Base-by-base conservation (phyloP, 30 jellyfish, hydroid and myxozoan genomes). In the Pelagia noctiluca region DNA sequence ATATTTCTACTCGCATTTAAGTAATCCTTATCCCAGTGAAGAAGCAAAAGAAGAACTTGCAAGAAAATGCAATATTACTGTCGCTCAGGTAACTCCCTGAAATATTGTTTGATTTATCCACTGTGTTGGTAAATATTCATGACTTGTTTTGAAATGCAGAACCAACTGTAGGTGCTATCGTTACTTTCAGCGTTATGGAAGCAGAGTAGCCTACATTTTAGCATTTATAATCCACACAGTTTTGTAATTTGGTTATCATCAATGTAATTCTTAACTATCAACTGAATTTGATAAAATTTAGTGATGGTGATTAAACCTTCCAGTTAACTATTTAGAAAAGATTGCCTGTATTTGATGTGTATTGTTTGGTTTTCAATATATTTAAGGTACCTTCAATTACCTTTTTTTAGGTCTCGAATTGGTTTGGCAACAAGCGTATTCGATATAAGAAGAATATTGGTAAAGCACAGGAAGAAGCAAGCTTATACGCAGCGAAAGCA, bases 11-110 rank as follows among this genome's bases (percentile, higher is more conserved):
- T 93, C 98, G 12, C 98, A 93, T 83, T 53, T 93, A 89, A 93
- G 98, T 69, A 93, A 93, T 52, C 98, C 98, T 1, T 93, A 93
- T 33, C 98, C 98, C 35, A 86, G 97, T 57, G 98, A 93, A 87
- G 98, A 93, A 62, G 96, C 97, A 0, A 93, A 93, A 69, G 98
- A 93, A 42, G 97, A 87, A 23, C 62, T 93, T 52, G 97, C 98
- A 30, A 75, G 97, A 47, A 93, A 88, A 35, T 93, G 98, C 75
- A 94, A 94, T 29, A 93, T 93, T 35, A 93, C 97, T 38, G 97
- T 93, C n/a, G 96, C 98, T 19, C 98, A 93, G 90, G 98, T 92
- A 31, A 16, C 16, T 42, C 66, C 63, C 33, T 32, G 22, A 38
- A 16, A 21, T 16, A 3, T 18, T 32, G 21, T 69, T 16, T 5